Evolutionary conservation across 1,140 invertebrate genomes (phyloP).

Genomic region (Melitaea cinxia): DNA sequence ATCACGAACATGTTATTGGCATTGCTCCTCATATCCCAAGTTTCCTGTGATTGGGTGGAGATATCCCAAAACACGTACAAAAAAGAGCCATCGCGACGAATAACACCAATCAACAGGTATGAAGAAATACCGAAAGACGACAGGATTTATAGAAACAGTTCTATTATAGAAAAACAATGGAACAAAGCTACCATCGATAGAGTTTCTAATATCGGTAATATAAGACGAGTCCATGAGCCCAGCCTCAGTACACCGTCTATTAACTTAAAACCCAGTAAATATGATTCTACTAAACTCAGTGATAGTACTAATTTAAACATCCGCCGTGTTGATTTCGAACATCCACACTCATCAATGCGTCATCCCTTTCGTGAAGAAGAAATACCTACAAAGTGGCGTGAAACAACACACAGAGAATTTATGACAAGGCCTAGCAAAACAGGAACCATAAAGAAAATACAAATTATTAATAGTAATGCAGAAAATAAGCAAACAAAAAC

Average conservation of each 20-base stretch:
- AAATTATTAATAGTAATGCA: neutral
- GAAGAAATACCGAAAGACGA: conserved; percentile 23
- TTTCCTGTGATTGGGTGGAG: conserved; percentile 62
- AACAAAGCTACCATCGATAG: conserved; percentile 46
- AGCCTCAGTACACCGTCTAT: conserved; percentile 42
- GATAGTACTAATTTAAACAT: neutral
- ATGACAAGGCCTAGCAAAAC: neutral
- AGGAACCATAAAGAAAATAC: neutral
- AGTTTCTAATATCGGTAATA: conserved; percentile 44
- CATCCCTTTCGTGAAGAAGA: neutral
- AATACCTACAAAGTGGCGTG: neutral
- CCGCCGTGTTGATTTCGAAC: neutral
- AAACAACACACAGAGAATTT: neutral
- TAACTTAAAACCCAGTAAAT: neutral
- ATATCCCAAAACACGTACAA: conserved; percentile 64
- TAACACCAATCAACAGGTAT: neutral
- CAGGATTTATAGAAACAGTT: conserved; percentile 36
- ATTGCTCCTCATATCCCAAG: conserved; percentile 43
- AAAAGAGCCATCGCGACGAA: conserved; percentile 37
- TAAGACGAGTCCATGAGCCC: conserved; percentile 45
- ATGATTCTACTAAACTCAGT: neutral
- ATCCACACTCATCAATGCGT: neutral
- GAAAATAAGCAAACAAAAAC: neutral
- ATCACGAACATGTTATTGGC: conserved; percentile 44
- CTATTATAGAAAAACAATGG: conserved; percentile 35